Evolutionary conservation across 1,140 invertebrate genomes (phyloP).

Genomic region (Drosophila asahinai): DNA sequence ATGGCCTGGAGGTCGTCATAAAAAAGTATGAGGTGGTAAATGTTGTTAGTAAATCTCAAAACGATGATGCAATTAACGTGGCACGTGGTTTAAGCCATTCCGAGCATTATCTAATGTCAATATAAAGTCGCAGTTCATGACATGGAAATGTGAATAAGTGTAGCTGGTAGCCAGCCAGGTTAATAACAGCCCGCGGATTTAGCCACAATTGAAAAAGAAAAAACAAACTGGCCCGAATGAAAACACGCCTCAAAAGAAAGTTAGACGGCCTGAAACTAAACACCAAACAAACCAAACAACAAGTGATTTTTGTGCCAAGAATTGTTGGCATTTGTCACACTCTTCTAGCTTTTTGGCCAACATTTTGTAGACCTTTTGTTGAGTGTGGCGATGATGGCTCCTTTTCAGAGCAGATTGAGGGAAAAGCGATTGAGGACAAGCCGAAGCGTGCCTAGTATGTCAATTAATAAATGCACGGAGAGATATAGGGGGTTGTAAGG

Average conservation of each 20-base stretch:
- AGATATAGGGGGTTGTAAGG: neutral
- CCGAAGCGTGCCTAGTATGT: constrained; percentile 23
- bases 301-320: constrained; percentile 54
- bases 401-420: constrained; percentile 33
- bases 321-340: constrained; percentile 48
- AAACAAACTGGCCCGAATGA: constrained; percentile 27
- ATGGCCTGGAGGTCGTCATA: constrained; percentile 26
- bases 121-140: constrained; percentile 73
- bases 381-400: neutral
- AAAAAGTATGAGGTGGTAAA: constrained; percentile 35
- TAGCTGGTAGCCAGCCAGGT: constrained; percentile 19
- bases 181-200: constrained; percentile 53
- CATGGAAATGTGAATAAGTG: constrained; percentile 36
- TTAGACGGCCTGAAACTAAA: constrained; percentile 41
- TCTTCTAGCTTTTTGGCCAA: constrained; percentile 29
- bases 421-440: constrained; percentile 41
- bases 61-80: constrained; percentile 47
- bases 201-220: constrained; percentile 41
- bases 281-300: constrained; percentile 23
- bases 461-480: constrained; percentile 26
- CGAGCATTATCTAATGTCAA: constrained; percentile 65
- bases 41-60: constrained; percentile 5
- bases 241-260: constrained; percentile 73
- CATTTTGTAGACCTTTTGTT: constrained; percentile 38
- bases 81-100: constrained; percentile 40